Base-by-base conservation (phyloP, 1,140 invertebrate genomes). In the Solenopsis fugax region DNA sequence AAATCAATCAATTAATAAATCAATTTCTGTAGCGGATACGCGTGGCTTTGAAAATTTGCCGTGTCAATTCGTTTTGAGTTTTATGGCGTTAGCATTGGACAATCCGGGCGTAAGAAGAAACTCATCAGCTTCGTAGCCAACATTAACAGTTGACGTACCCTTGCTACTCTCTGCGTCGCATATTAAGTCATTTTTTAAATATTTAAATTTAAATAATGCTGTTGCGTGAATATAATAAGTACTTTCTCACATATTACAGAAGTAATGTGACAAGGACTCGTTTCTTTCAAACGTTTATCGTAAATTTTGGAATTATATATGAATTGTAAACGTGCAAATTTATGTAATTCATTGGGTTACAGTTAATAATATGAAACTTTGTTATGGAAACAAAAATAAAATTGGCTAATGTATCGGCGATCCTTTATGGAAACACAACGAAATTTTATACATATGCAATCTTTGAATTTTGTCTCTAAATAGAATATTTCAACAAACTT, bases 241-340 rank as follows among this genome's bases (percentile, higher is more conserved):
- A 81, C 24, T 81, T 71, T 71, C 45, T 71, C 13, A 81, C 48
- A 54, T 54, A 81, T 71, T 71, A 48, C 64, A 81, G 2, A 69
- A 60, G 9, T 81, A 71, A 80, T 41, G 13, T 41, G 13, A 80
- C n/a, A 16, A 24, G 6, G 1, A 65, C 10, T 54, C 21, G 12
- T 24, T 80, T 71, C 13, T 54, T 45, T 71, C 10, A 69, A 71
- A 81, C 18, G 5, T 41, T 54, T 52, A 24, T 24, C 10, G 7
- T n/a, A 0, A 24, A 52, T 69, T 80, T 52, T 9, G 7, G 0
- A 80, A 24, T 41, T 62, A 12, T 60, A 56, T 16, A n/a, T 12
- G 13, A 18, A 41, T 41, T 52, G 12, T 2, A 29, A 52, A 34
- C 37, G 9, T 41, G 12, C 29, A 37, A 76, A 29, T 77, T 64